Evolutionary conservation across 1,140 invertebrate species (phyloP), one percentile per base, ranked within the genome.

Genomic region (Ericerus pela): DNA sequence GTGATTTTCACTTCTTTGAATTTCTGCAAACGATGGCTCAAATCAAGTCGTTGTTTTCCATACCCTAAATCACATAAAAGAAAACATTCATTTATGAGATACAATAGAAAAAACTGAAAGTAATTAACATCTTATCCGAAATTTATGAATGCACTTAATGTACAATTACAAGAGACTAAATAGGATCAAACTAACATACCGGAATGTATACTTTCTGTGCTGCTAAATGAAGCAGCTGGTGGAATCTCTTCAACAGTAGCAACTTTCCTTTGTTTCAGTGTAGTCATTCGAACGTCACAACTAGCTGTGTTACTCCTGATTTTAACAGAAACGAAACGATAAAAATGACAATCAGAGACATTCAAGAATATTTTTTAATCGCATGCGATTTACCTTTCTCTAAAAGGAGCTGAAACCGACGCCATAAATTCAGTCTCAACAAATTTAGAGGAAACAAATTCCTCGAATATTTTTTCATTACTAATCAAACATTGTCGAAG

Each of bases 281-380:
- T 24, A 24, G 8, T 47, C 11, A 24, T 47, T 10, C 41, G 20
- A 47, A 47, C 22, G 26, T 47, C 41, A 24, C 41, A 24, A 47
- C 26, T 47, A 24, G 20, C 41, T 24, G 41, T 47, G 26, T 47
- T 47, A 47, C 41, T 47, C 26, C 41, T 47, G 41, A 47, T 24
- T 47, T 5, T 12, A 47, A 47, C 16, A 24, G 14, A 47, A 22
- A n/a, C n/a, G n/a, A 20, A 22, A 47, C 16, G 41, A 47, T 47
- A 47, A 47, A 24, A 24, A 47, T 10, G 20, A 14, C 41, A 47
- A 47, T 24, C 22, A 5, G 41, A 47, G n/a, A n/a, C n/a, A n/a
- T n/a, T n/a, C n/a, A 47, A 24, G 16, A 22, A 47, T 24, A 47
- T 10, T 47, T 24, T 47, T 24, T 14, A 24, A 47, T n/a, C n/a